Percentiles rank a stretch among this genome's conserved stretches.
These are phyloP conservation scores for Drosophila pseudoananassae DNA, from an alignment of 1,140 invertebrate genomes.

Conservation along the genomic window DNA sequence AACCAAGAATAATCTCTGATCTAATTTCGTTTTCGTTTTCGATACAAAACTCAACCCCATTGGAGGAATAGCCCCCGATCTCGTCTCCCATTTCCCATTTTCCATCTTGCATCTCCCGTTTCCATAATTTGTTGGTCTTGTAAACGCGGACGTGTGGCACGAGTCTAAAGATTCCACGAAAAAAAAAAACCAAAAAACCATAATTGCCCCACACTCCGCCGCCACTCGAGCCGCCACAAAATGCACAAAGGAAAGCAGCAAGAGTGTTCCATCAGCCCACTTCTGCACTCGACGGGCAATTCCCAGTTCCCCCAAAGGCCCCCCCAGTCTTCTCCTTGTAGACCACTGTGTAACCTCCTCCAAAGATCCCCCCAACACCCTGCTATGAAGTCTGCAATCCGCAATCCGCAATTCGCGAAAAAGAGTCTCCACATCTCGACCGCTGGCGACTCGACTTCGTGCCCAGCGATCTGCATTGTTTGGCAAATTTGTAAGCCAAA, in stretches of 20 bases:
- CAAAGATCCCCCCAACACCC: too few species aligned
- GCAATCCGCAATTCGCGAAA: conserved; percentile 7
- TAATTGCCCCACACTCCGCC: conserved; percentile 60
- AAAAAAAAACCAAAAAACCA: conserved; percentile 4
- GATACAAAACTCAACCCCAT: neutral
- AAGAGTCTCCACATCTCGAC: conserved; percentile 8
- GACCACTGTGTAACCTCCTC: too few species aligned
- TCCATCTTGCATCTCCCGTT: neutral
- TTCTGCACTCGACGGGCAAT: neutral
- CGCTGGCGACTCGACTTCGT: conserved; percentile 45
- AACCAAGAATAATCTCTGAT: neutral
- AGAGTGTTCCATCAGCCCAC: neutral
- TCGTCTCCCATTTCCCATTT: neutral
- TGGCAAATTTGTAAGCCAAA: conserved; percentile 72
- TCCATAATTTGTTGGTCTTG: conserved; percentile 36
- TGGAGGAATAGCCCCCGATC: too few species aligned
- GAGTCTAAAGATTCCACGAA: conserved; percentile 43
- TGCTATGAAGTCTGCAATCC: neutral
- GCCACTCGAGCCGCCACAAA: conserved; percentile 2
- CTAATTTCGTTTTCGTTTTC: neutral
- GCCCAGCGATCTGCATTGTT: conserved; percentile 74
- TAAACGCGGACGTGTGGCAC: conserved; percentile 64
- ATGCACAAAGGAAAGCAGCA: conserved; percentile 8
- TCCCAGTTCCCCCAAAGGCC: too few species aligned
- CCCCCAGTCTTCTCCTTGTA: too few species aligned